These are phyloP conservation scores for Platycnemis pennipes DNA, from an alignment of 2,888 invertebrate species.

Conservation along the genomic window DNA sequence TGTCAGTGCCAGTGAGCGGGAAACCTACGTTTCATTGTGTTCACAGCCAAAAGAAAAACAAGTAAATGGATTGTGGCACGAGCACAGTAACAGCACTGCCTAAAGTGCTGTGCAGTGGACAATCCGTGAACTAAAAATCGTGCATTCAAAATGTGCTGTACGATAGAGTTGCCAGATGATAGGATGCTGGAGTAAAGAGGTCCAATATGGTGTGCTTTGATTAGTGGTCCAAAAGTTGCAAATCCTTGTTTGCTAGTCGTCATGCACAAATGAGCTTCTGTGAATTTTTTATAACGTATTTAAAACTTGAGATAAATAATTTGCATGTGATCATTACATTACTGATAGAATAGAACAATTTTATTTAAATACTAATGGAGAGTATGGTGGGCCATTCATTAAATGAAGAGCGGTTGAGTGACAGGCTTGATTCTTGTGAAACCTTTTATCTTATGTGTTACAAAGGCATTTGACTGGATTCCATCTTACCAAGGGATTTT, in stretches of 20 bases:
- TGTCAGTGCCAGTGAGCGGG: too few species aligned
- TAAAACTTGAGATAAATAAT: constrained; percentile 3
- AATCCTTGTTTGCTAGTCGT: constrained; percentile 14
- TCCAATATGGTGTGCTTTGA: too few species aligned
- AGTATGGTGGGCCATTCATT: constrained; percentile 32
- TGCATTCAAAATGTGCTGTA: too few species aligned
- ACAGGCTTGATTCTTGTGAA: neutral
- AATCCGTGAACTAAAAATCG: too few species aligned
- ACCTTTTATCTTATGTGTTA: constrained; percentile 55
- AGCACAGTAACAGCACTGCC: too few species aligned
- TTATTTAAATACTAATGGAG: constrained; percentile 28
- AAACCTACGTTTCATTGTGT: too few species aligned
- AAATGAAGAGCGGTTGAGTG: neutral
- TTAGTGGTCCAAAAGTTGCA: neutral
- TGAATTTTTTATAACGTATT: neutral
- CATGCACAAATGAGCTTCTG: constrained; percentile 49
- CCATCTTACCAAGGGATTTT: neutral
- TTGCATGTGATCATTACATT: constrained; percentile 29
- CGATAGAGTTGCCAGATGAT: too few species aligned
- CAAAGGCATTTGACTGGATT: constrained; percentile 62
- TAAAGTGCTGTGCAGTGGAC: too few species aligned
- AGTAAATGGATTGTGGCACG: too few species aligned
- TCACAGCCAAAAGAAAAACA: too few species aligned
- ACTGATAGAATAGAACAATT: neutral
- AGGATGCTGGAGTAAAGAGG: too few species aligned